Evolutionary conservation across 1,140 invertebrate genomes (phyloP).

Genomic region (Penaeus indicus): DNA sequence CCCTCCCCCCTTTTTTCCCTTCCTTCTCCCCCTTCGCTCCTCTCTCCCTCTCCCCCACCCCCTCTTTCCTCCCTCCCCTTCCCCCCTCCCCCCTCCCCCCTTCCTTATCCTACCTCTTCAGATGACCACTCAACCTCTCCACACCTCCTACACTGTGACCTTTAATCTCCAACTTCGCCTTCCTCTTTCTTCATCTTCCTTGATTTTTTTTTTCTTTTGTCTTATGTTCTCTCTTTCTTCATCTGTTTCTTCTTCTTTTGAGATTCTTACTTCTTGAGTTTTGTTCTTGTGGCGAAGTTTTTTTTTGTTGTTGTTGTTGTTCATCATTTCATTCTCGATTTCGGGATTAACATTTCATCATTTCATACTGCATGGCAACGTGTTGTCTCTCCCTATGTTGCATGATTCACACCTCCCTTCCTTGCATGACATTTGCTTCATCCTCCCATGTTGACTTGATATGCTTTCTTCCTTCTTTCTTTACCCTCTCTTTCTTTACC

Average conservation of each 20-base stretch:
- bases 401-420: no score
- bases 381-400: no score
- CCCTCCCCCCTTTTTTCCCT: neutral
- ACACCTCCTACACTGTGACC: neutral
- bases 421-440: no score
- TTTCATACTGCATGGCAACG: no score
- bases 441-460: no score
- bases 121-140: neutral
- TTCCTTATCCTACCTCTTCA: neutral
- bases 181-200: conserved; percentile 12
- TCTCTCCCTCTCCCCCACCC: neutral
- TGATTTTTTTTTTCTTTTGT: neutral
- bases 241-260: neutral
- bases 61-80: neutral
- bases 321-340: no score
- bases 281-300: no score
- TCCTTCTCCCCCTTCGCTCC: neutral
- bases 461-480: neutral
- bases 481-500: neutral
- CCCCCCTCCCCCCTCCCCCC: neutral
- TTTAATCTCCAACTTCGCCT: neutral
- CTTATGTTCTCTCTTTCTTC: neutral
- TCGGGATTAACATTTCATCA: no score
- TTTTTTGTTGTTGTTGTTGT: no score
- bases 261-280: neutral